phyloP scores from a whole-genome alignment of 2,113 vertebrate species.

The Myrmecobius fasciatus region DNA sequence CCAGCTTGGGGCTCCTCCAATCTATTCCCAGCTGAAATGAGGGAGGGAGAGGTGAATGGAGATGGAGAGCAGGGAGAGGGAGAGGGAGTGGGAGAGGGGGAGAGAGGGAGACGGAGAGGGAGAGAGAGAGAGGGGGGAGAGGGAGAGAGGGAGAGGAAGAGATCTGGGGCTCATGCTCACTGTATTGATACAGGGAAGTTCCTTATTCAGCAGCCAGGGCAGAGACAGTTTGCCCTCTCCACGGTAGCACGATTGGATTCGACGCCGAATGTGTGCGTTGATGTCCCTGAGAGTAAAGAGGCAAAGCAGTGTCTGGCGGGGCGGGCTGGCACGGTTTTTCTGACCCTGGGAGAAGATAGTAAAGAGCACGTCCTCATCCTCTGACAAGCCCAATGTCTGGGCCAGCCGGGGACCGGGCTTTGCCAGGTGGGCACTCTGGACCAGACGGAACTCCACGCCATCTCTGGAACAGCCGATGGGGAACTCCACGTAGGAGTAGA shows the following conservation, averaged over 20 bases:
- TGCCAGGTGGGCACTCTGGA: constrained; percentile 91
- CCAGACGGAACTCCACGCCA: constrained; percentile 91
- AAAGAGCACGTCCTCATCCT: constrained; percentile 91
- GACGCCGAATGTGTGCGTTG: constrained; percentile 91
- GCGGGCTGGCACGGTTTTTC: constrained; percentile 92
- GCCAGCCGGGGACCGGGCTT: constrained; percentile 89
- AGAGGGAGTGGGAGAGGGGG: no score
- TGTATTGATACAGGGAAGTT: constrained; percentile 92
- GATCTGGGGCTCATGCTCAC: constrained; percentile 78
- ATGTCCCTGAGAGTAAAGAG: constrained; percentile 92
- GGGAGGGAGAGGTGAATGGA: neutral
- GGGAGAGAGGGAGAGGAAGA: neutral
- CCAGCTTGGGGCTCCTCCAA: neutral
- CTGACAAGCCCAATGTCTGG: constrained; percentile 88
- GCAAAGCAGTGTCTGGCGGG: constrained; percentile 91
- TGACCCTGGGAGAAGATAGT: constrained; percentile 94
- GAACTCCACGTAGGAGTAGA: constrained; percentile 95
- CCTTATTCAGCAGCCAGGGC: constrained; percentile 95
- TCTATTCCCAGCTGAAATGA: neutral
- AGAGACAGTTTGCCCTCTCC: constrained; percentile 91
- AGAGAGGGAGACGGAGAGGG: no score
- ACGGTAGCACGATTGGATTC: constrained; percentile 93
- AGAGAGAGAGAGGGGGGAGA: no score
- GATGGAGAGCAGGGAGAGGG: neutral
- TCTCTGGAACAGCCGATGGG: constrained; percentile 93